A percentile compares a stretch with the other conserved stretches of the same genome.
These are phyloP conservation scores for Danio rerio DNA, from an alignment of 2,113 vertebrate species.

Conservation along the genomic window GRCz12tu NC_133188.1:37073001-37073500, in stretches of 20 bases:
- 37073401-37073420: background rate
- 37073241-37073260: background rate
- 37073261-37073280: background rate
- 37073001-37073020: slow-evolving; percentile 56
- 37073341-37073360: background rate
- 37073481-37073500: slow-evolving; percentile 84
- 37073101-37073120: slow-evolving; percentile 35
- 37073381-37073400: background rate
- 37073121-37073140: background rate
- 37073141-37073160: slow-evolving; percentile 33
- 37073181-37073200: slow-evolving; percentile 8
- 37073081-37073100: slow-evolving; percentile 47
- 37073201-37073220: background rate
- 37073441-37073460: slow-evolving; percentile 85
- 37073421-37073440: slow-evolving; percentile 65
- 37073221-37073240: slow-evolving; percentile 1
- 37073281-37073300: slow-evolving; percentile 15
- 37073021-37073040: slow-evolving; percentile 60
- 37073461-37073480: slow-evolving; percentile 78
- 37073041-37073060: slow-evolving; percentile 48
- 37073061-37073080: slow-evolving; percentile 61
- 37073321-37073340: background rate
- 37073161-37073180: slow-evolving; percentile 23
- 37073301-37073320: slow-evolving; percentile 11
- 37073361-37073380: background rate